Evolutionary conservation across 1,140 invertebrate species (phyloP), one percentile per base, ranked within the genome.

Genomic region (Drosophila navojoa): DNA sequence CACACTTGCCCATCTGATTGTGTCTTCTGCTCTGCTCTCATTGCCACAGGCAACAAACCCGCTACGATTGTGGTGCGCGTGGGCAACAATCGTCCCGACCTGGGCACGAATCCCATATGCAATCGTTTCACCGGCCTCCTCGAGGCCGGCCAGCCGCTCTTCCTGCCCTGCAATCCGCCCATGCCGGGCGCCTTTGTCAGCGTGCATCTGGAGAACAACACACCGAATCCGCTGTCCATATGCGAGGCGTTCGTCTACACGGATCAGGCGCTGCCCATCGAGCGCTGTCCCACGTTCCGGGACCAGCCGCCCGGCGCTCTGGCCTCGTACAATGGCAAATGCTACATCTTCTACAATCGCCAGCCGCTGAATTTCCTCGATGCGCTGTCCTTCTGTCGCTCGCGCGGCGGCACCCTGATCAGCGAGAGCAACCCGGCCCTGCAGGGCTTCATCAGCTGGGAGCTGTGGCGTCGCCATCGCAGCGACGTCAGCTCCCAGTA

Each of bases 201-300:
- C 61, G 97, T 98, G 0, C 97, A 98, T 90, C 91, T 98, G 49
- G 97, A 98, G 93, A 94, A 95, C 0, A 93, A 95, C 0, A 93
- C 94, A 5, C 94, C 94, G 0, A 93, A 93, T 45, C 96, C 97
- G 52, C 93, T 98, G 4, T 98, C 97, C 0, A 97, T 98, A n/a
- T 98, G 97, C 91, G 97, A 98, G 93, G 96, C 97, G 0, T 98
- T 98, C 87, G 97, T 98, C 11, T 98, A 98, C 89, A 98, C 98
- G 0, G 97, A 98, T 93, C 97, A 98, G 93, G 98, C 97, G 1
- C 90, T 98, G 67, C 97, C 97, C 0, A 98, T 98, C 67, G 98
- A 98, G 92, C 94, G 97, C 64, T 98, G 97, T 92, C 97, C 97
- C 1, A 96, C 97, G 73, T 98, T 98, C 92, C 92, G 97, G 27